Base-by-base conservation (phyloP, 2,888 invertebrate species). In the Clunio marinus region DNA sequence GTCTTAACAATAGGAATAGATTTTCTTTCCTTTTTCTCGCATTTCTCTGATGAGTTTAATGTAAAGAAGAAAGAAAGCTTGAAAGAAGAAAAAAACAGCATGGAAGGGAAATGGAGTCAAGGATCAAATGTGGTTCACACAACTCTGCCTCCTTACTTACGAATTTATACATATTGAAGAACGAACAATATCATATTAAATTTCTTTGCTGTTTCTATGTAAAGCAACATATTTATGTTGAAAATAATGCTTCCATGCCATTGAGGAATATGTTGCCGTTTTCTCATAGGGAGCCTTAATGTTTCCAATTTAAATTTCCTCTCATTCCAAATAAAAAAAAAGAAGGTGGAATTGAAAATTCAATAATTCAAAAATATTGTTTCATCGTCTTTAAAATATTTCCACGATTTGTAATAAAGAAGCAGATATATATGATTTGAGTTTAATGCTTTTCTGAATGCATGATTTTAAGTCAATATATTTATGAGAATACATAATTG, bases 251-350 rank as follows among this genome's bases (percentile, higher is more conserved):
- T 51, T 51, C n/a, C 51, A 17, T 13, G 51, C 51, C 51, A 51
- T 51, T 51, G 17, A 51, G 20, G 51, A 51, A 51, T 51, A 51
- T 51, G 51, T n/a, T n/a, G n/a, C n/a, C n/a, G n/a, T n/a, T n/a
- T n/a, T n/a, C n/a, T n/a, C n/a, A n/a, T 13, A 32, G 13, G 35
- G 7, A 32, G 35, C 13, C 51, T 51, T 51, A 51, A 51, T 51
- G 51, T 22, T 51, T 51, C 7, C 51, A 51, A 51, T 51, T 51
- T 51, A 22, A 51, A 51, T 51, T 51, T 51, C 51, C n/a, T 22
- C 10, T 51, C 13, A 41, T 41, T 41, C 41, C 20, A 2, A 4
- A 4, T 13, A 51, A 17, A 10, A 32, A 32, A 32, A 32, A 32
- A 32, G 10, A 51, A 27, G 27, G 13, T 25, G 2, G 25, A 57